Conservation (phyloP, 2,888 invertebrate genomes). For the Machimus atricapillus region DNA sequence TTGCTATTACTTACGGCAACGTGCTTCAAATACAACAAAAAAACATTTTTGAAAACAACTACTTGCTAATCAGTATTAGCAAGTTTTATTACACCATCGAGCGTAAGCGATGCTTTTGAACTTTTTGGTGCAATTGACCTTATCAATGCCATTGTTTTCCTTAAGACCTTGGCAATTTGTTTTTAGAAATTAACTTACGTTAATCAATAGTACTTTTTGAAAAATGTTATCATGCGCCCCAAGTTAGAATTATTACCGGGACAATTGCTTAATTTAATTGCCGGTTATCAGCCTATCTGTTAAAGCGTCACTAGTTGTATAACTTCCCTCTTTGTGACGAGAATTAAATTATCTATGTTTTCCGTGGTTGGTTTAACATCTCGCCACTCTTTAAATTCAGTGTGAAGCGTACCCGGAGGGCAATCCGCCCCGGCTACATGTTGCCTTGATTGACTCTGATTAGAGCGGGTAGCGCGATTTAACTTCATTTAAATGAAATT, state of each 20-base stretch:
- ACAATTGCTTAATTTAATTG: not conserved
- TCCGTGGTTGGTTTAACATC: not conserved
- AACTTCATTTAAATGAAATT: conserved; percentile 10
- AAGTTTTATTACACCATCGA: not conserved
- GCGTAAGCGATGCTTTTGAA: not conserved
- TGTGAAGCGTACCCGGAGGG: not conserved
- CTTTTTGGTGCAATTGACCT: not conserved
- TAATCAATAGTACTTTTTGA: not conserved
- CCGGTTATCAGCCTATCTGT: not conserved
- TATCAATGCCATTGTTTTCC: not conserved
- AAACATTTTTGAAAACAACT: not conserved
- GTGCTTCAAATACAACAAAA: not conserved
- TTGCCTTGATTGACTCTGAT: not conserved
- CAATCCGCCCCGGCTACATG: not conserved
- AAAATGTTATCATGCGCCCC: not conserved
- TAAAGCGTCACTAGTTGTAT: not conserved
- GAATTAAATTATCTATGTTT: not conserved
- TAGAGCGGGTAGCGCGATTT: conserved; percentile 10
- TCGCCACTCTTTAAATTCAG: not conserved
- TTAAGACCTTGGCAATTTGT: not conserved
- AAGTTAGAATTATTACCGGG: not conserved
- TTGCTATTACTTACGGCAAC: not conserved
- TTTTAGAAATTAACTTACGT: not conserved
- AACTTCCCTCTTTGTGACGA: not conserved
- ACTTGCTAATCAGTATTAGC: not conserved